Evolutionary conservation across 2,113 vertebrate genomes (phyloP).

Genomic region (Eulemur rufifrons): DNA sequence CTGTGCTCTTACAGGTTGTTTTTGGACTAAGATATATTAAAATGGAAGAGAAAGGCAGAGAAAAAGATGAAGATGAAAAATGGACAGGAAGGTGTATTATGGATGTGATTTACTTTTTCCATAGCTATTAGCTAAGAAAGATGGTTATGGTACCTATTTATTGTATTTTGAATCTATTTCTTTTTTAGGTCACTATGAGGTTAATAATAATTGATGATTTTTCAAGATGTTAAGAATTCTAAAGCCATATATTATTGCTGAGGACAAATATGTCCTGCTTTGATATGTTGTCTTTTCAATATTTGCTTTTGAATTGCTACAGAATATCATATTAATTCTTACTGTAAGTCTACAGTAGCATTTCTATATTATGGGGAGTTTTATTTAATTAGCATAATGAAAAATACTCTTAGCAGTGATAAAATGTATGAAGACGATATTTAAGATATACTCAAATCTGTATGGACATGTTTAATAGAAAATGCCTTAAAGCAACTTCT

Average conservation of each 20-base stretch:
- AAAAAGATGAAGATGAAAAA: background rate
- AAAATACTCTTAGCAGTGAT: conserved; percentile 73
- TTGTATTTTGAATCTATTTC: background rate
- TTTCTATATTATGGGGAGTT: conserved; percentile 59
- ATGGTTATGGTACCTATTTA: background rate
- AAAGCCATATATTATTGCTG: conserved; percentile 23
- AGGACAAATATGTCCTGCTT: conserved; percentile 30
- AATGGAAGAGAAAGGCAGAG: background rate
- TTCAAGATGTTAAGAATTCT: background rate
- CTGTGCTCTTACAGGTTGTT: background rate
- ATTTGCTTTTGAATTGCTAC: conserved; percentile 50
- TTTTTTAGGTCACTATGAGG: background rate
- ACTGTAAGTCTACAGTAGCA: conserved; percentile 60
- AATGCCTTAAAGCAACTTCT: conserved; percentile 62
- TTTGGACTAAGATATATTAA: background rate
- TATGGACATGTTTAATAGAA: conserved; percentile 65
- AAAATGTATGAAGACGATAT: conserved; percentile 41
- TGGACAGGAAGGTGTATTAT: background rate
- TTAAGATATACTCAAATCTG: conserved; percentile 66
- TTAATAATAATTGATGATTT: background rate
- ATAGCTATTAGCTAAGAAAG: background rate
- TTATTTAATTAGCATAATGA: conserved; percentile 75
- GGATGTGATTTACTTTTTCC: background rate
- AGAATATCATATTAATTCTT: conserved; percentile 25
- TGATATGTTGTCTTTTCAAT: conserved; percentile 43